Percentiles rank a stretch among this genome's conserved stretches.
Evolutionary conservation across 2,797 vertebrate genomes (phyloP).

Genomic region (Momotus momota): DNA sequence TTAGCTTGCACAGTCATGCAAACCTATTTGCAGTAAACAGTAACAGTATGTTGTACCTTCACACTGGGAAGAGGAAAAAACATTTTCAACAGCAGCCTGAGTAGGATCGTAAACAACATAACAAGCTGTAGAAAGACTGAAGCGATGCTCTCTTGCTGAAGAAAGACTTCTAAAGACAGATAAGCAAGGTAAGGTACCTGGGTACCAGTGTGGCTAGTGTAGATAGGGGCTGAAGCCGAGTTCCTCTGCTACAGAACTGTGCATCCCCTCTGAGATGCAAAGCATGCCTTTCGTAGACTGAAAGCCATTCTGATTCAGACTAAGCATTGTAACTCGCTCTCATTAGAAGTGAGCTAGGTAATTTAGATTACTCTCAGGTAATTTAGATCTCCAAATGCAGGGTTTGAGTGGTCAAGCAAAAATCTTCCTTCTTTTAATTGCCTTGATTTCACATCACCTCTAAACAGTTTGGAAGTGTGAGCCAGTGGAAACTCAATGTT

Average conservation of each 20-base stretch:
- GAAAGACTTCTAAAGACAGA: neutral
- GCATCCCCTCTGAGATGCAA: neutral
- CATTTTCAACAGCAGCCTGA: neutral
- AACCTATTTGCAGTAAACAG: conserved; percentile 18
- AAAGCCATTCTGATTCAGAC: neutral
- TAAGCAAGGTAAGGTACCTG: neutral
- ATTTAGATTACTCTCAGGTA: neutral
- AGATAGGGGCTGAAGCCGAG: neutral
- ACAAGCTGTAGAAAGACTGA: conserved; percentile 13
- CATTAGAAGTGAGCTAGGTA: neutral
- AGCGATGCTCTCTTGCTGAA: neutral
- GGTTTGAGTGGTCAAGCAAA: neutral
- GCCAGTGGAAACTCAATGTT: neutral
- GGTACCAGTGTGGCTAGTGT: neutral
- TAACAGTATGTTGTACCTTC: conserved; percentile 31
- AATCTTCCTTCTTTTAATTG: neutral
- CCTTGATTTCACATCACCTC: neutral
- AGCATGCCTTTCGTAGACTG: neutral
- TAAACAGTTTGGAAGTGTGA: neutral
- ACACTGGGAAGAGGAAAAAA: conserved; percentile 1
- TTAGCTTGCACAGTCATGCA: neutral
- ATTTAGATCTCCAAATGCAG: neutral
- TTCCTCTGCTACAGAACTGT: neutral
- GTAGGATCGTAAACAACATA: neutral
- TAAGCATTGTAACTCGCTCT: neutral